Evolutionary conservation across 2,113 vertebrate genomes (phyloP).

Genomic region (Sinocyclocheilus anshuiensis): DNA sequence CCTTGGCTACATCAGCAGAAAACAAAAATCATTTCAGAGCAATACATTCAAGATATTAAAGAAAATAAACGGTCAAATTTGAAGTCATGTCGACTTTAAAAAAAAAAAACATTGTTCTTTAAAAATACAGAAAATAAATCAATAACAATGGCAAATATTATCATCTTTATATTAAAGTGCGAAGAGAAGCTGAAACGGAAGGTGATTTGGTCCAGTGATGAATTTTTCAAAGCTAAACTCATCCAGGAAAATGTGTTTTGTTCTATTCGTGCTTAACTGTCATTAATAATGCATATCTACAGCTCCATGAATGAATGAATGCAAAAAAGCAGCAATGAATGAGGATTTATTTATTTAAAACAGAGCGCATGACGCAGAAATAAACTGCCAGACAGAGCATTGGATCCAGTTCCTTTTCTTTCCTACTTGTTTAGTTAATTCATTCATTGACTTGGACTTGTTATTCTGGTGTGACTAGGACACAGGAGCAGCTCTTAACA

Average conservation of each 20-base stretch:
- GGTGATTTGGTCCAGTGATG: constrained; percentile 62
- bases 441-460: constrained; percentile 9
- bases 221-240: constrained; percentile 70
- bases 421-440: constrained; percentile 7
- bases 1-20: neutral
- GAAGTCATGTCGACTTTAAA: neutral
- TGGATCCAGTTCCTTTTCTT: constrained; percentile 3
- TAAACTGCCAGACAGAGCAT: neutral
- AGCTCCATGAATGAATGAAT: constrained; percentile 17
- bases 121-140: neutral
- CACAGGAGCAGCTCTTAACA: neutral
- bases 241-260: constrained; percentile 46
- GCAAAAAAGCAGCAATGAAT: constrained; percentile 44
- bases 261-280: constrained; percentile 57
- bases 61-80: neutral
- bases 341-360: constrained; percentile 2
- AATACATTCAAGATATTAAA: neutral
- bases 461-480: constrained; percentile 7
- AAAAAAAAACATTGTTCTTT: neutral
- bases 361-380: neutral
- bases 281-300: constrained; percentile 67
- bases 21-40: neutral
- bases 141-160: too few species aligned
- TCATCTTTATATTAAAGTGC: neutral
- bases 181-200: neutral